A percentile compares a stretch with the other conserved stretches of the same genome.
These are phyloP conservation scores for Atherinosoma microstoma DNA, from an alignment of 2,797 vertebrate genomes.

Conservation along the genomic window DNA sequence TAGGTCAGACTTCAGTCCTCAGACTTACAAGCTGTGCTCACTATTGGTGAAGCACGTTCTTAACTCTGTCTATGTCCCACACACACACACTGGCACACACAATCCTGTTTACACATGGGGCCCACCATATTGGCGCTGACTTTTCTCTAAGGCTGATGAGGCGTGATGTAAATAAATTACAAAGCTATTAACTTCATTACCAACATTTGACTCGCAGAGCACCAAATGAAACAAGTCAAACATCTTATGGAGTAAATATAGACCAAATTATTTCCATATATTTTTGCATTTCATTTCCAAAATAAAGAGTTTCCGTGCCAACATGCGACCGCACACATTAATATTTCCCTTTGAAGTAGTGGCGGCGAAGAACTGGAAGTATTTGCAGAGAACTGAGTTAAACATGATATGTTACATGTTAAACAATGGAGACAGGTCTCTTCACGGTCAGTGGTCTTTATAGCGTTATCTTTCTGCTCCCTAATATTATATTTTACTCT, in stretches of 20 bases:
- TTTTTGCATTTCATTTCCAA: neutral
- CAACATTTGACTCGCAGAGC: conserved; percentile 24
- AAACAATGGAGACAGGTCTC: neutral
- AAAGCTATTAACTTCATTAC: conserved; percentile 45
- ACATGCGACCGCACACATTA: neutral
- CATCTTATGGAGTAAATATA: neutral
- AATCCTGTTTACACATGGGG: conserved; percentile 39
- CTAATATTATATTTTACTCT: conserved; percentile 18
- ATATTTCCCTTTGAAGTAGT: neutral
- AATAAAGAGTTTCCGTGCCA: neutral
- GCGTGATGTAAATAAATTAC: conserved; percentile 63
- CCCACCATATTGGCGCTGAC: conserved; percentile 22
- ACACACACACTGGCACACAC: neutral
- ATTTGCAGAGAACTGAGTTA: conserved; percentile 2
- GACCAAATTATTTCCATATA: neutral
- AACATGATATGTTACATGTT: neutral
- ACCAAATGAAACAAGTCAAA: neutral
- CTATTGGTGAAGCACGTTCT: conserved; percentile 7
- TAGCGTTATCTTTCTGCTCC: conserved; percentile 6
- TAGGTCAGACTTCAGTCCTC: neutral
- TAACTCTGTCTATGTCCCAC: neutral
- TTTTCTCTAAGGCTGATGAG: conserved; percentile 49
- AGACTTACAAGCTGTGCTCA: conserved; percentile 25
- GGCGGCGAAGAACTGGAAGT: neutral
- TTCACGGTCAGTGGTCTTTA: conserved; percentile 16